phyloP scores from a whole-genome alignment of 2,888 invertebrate genomes.

The Stenodema calcarata region DNA sequence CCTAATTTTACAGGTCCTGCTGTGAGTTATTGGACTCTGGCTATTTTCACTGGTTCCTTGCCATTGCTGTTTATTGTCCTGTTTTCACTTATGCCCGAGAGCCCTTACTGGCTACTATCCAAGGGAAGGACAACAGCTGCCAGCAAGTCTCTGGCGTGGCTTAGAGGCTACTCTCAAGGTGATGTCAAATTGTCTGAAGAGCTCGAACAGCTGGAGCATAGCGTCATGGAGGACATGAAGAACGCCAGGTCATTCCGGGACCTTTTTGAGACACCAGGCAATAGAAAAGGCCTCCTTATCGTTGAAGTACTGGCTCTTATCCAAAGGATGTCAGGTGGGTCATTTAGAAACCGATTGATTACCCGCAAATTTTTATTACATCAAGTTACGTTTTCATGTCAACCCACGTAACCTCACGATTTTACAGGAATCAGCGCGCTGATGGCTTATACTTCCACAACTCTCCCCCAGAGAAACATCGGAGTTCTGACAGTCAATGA shows the following conservation, averaged over 20 bases:
- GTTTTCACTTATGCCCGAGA: constrained; percentile 73
- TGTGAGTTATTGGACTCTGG: constrained; percentile 66
- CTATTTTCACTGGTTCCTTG: constrained; percentile 66
- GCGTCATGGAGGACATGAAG: constrained; percentile 54
- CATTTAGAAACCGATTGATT: no score
- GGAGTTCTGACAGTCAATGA: constrained; percentile 48
- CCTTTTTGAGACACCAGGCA: constrained; percentile 52
- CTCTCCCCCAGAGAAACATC: constrained; percentile 52
- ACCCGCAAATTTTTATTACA: no score
- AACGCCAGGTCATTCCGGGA: constrained; percentile 49
- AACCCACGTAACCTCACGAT: background rate
- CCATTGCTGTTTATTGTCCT: constrained; percentile 66
- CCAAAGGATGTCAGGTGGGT: constrained; percentile 53
- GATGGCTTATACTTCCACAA: constrained; percentile 55
- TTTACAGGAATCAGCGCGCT: constrained; percentile 55
- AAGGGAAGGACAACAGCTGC: constrained; percentile 67
- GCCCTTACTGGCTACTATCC: constrained; percentile 68
- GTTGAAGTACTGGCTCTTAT: constrained; percentile 53
- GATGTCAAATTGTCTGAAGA: constrained; percentile 62
- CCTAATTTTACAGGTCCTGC: constrained; percentile 62
- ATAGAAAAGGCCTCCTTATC: constrained; percentile 55
- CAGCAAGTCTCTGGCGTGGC: constrained; percentile 66
- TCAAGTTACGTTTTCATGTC: background rate
- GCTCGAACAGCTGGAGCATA: constrained; percentile 50
- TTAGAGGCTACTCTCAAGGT: constrained; percentile 62